Base-by-base conservation (phyloP, 2,797 vertebrate genomes). In the Microctenopoma stevenorrisi region DNA sequence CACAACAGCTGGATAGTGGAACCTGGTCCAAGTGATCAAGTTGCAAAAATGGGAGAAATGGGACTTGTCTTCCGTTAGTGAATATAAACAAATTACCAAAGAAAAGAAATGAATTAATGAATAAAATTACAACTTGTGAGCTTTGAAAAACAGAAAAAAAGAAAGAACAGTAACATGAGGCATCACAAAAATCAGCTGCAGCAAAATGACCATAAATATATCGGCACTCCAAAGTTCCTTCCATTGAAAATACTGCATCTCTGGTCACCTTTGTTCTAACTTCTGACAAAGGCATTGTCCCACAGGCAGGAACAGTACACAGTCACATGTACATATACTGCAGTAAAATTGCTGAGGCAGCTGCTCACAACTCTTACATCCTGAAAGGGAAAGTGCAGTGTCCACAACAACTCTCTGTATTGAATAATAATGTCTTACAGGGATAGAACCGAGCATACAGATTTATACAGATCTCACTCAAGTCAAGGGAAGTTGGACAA, bases 321-420 rank as follows among this genome's bases (percentile, higher is more conserved):
- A 69, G 68, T 54, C 57, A 48, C 37, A 68, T 68, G 49, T 50
- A 64, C 26, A 14, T 46, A 43, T 5, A 72, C 63, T 86, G 87
- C 87, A 83, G 82, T 76, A 43, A 84, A 85, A 75, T 26, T 68
- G 83, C 76, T 81, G 87, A 88, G 37, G 52, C 69, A 75, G 64
- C 76, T 33, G 58, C 59, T 55, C 57, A 42, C 68, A 54, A n/a
- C 63, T 74, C 73, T 59, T 51, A 75, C 74, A 72, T 62, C 82
- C 68, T 64, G 49, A 73, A 62, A 82, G 76, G 72, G 40, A 76
- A 57, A 69, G 76, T 86, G 89, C 88, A 89, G 88, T 43, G 68
- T 68, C 67, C 63, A 33, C 22, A 65, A 38, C 53, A 81, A 64
- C 57, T 56, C 35, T 57, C 26, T 61, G 18, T 28, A 48, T 71